These are phyloP conservation scores for Petrocephalus schoutedeni DNA, from an alignment of 2,797 vertebrate genomes.

Conservation along the genomic window DNA sequence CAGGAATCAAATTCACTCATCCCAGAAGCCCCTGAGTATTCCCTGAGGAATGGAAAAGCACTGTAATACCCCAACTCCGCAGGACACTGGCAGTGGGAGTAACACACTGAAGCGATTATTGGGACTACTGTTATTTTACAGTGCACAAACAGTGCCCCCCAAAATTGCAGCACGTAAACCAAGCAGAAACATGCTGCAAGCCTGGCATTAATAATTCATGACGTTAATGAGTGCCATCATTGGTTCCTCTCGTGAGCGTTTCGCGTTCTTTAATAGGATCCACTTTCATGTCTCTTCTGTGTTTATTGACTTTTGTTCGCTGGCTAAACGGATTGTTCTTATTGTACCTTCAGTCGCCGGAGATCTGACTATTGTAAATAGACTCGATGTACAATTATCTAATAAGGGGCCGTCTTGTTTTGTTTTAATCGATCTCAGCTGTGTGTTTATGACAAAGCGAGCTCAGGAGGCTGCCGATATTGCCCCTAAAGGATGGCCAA, in stretches of 20 bases:
- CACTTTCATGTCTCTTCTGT: not conserved
- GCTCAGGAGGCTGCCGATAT: not conserved
- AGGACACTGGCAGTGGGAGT: conserved; percentile 37
- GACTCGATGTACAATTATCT: not conserved
- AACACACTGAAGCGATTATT: conserved; percentile 60
- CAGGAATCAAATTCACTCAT: conserved; percentile 38
- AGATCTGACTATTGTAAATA: not conserved
- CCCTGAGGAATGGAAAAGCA: conserved; percentile 55
- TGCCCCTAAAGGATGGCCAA: not conserved
- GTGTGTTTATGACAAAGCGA: not conserved
- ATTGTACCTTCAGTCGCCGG: not conserved
- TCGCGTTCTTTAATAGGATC: not conserved
- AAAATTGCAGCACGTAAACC: conserved; percentile 48
- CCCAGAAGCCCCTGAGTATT: conserved; percentile 48
- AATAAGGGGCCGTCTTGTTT: not conserved
- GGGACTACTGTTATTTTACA: conserved; percentile 49
- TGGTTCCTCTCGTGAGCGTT: conserved; percentile 18
- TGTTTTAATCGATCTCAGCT: not conserved
- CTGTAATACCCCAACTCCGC: conserved; percentile 38
- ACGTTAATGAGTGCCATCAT: conserved; percentile 46
- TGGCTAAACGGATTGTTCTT: not conserved
- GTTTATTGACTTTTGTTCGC: not conserved
- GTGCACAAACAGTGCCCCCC: conserved; percentile 43
- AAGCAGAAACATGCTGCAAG: conserved; percentile 38
- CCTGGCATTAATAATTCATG: conserved; percentile 44